Conservation (phyloP, 2,797 vertebrate genomes). For the Coregonus ussuriensis region DNA sequence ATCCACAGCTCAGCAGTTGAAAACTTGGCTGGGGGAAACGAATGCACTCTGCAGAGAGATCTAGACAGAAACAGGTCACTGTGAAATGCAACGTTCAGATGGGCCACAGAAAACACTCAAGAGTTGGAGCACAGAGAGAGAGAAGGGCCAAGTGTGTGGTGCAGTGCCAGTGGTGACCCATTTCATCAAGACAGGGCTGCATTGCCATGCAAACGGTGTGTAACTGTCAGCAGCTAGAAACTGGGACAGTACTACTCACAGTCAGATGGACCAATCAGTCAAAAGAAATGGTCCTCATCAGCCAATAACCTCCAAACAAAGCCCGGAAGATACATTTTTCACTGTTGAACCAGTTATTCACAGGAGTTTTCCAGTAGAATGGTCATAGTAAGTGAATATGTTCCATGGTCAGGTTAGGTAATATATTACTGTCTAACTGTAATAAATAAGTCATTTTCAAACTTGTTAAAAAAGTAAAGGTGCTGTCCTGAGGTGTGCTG, state of each 20-base stretch:
- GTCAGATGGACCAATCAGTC: neutral
- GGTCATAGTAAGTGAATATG: neutral
- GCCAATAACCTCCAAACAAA: neutral
- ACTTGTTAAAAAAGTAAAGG: neutral
- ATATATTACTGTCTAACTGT: neutral
- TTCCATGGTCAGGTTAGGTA: neutral
- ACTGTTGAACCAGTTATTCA: neutral
- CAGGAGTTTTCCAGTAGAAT: neutral
- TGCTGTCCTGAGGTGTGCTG: neutral
- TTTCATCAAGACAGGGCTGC: conserved; percentile 1
- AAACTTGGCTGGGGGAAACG: neutral
- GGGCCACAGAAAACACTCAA: neutral
- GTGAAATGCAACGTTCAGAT: neutral
- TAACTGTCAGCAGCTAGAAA: too few species aligned
- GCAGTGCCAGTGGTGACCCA: neutral
- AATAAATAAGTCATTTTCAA: neutral
- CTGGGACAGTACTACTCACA: neutral
- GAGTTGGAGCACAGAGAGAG: neutral
- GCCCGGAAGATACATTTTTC: neutral
- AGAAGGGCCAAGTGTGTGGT: neutral
- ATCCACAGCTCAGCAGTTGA: neutral
- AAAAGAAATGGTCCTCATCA: neutral
- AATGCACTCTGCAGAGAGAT: neutral
- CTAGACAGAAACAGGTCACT: neutral
- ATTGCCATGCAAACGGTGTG: conserved; percentile 14